phyloP scores from a whole-genome alignment of 1,140 invertebrate genomes.

The Nymphalis io region DNA sequence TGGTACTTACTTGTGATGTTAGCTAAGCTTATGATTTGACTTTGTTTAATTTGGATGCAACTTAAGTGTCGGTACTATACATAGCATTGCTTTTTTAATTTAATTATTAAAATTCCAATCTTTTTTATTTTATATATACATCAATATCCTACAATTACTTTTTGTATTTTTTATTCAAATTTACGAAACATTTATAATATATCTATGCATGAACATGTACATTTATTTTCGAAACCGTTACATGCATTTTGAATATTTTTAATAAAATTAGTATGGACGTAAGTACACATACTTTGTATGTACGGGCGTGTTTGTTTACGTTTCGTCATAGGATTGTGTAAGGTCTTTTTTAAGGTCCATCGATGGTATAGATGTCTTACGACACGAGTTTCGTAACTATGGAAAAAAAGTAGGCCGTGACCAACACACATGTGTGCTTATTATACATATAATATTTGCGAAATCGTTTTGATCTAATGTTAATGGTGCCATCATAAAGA shows the following conservation, averaged over 20 bases:
- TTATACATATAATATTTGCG: constrained; percentile 21
- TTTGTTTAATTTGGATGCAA: constrained; percentile 4
- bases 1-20: constrained; percentile 16
- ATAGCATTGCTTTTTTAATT: neutral
- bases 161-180: too few relatives aligned
- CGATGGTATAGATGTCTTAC: constrained; percentile 30
- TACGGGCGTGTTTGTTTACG: constrained; percentile 35
- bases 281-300: constrained; percentile 21
- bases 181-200: too few relatives aligned
- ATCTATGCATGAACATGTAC: too few relatives aligned
- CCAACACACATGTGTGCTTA: constrained; percentile 9
- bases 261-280: neutral
- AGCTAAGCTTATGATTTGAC: constrained; percentile 11
- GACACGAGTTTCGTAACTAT: constrained; percentile 25
- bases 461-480: constrained; percentile 11
- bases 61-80: neutral
- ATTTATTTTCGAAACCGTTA: neutral
- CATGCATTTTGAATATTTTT: neutral
- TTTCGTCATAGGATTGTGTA: constrained; percentile 26
- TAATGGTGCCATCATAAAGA: constrained; percentile 24
- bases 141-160: too few relatives aligned
- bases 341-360: constrained; percentile 31
- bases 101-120: too few relatives aligned
- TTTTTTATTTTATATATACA: too few relatives aligned
- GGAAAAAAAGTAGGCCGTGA: constrained; percentile 24